Evolutionary conservation across 1,140 invertebrate genomes (phyloP).

Genomic region (Cyclina sinensis): DNA sequence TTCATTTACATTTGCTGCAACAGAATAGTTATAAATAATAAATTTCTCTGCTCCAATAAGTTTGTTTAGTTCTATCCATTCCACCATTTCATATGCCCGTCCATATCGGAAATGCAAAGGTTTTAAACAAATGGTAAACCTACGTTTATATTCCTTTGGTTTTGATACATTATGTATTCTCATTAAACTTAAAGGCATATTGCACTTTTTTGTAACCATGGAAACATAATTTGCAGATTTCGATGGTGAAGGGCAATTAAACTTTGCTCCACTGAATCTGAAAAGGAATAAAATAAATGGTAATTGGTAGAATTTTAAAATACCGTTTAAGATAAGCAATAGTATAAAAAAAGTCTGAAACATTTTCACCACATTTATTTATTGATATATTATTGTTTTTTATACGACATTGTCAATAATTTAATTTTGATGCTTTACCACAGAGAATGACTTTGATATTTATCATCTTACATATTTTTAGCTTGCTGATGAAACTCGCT

Average conservation of each 20-base stretch:
- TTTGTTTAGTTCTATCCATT: conserved; percentile 38
- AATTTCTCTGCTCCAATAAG: conserved; percentile 93
- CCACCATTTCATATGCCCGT: neutral
- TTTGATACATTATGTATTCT: neutral
- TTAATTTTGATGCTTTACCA: too few relatives aligned
- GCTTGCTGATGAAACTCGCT: too few relatives aligned
- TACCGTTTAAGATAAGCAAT: too few relatives aligned
- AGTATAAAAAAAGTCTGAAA: too few relatives aligned
- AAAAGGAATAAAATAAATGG: neutral
- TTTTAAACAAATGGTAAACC: neutral
- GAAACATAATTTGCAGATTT: conserved; percentile 33
- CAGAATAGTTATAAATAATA: conserved; percentile 97
- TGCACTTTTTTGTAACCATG: neutral
- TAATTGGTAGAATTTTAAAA: too few relatives aligned
- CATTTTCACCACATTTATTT: too few relatives aligned
- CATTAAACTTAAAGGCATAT: neutral
- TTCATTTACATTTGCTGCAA: conserved; percentile 90
- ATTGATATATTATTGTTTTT: too few relatives aligned
- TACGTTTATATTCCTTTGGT: neutral
- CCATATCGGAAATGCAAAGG: neutral
- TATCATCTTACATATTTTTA: too few relatives aligned
- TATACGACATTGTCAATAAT: too few relatives aligned
- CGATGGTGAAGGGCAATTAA: conserved; percentile 47
- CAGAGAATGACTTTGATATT: too few relatives aligned
- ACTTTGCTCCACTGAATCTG: conserved; percentile 64